These are phyloP conservation scores for Apoderus coryli DNA, from an alignment of 2,888 invertebrate species.

Conservation along the genomic window DNA sequence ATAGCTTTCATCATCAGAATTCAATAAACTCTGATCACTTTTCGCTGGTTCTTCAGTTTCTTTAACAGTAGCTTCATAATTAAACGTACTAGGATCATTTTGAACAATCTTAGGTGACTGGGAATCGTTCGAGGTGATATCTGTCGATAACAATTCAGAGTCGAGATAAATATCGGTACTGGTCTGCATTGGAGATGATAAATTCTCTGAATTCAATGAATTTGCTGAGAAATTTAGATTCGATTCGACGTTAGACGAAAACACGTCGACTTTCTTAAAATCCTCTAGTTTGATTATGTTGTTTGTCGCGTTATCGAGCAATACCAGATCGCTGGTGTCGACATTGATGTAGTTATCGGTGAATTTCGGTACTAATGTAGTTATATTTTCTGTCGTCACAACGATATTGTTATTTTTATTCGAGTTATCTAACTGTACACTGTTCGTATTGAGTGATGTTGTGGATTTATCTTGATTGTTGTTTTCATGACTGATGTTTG, in stretches of 20 bases:
- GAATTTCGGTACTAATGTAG: slow-evolving; percentile 12
- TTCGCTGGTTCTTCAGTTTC: slow-evolving; percentile 28
- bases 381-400: slow-evolving; percentile 15
- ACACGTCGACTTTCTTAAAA: slow-evolving; percentile 24
- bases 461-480: no score
- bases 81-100: slow-evolving; percentile 15
- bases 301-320: slow-evolving; percentile 25
- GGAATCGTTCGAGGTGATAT: slow-evolving; percentile 32
- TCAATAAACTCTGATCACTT: slow-evolving; percentile 32
- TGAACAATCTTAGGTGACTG: slow-evolving; percentile 31
- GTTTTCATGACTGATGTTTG: no score
- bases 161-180: slow-evolving; percentile 34
- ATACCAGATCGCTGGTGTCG: slow-evolving; percentile 22
- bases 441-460: no score
- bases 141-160: slow-evolving; percentile 32
- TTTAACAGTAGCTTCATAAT: slow-evolving; percentile 14
- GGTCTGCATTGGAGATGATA: slow-evolving; percentile 36
- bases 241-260: slow-evolving; percentile 22
- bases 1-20: slow-evolving; percentile 30
- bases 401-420: slow-evolving; percentile 16
- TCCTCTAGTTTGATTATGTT: slow-evolving; percentile 25
- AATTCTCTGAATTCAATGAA: slow-evolving; percentile 33
- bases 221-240: slow-evolving; percentile 33
- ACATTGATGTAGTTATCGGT: slow-evolving; percentile 16
- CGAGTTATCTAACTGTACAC: slow-evolving; percentile 12